Evolutionary conservation across 2,797 vertebrate genomes (phyloP).

Genomic region (Loriculus beryllinus): DNA sequence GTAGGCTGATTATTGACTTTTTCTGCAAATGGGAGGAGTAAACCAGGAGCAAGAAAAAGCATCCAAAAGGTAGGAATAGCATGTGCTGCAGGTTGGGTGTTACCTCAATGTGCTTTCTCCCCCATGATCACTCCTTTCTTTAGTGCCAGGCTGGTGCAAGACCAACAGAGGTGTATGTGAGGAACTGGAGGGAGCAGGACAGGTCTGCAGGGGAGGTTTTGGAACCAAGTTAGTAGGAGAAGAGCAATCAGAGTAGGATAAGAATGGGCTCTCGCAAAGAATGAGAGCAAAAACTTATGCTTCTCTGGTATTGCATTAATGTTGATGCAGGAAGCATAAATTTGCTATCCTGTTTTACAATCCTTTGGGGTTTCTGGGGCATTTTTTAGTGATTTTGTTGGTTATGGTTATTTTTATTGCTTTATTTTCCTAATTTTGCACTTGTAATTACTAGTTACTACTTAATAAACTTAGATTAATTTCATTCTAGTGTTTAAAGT

Average conservation of each 20-base stretch:
- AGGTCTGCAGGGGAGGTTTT: background rate
- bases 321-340: background rate
- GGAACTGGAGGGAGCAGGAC: background rate
- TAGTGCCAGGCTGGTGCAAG: background rate
- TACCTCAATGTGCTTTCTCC: background rate
- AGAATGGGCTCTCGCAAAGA: background rate
- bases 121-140: background rate
- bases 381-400: background rate
- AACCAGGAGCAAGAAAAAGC: background rate
- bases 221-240: background rate
- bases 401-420: no score
- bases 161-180: background rate
- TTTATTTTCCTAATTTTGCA: background rate
- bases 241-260: background rate
- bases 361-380: background rate
- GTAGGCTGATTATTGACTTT: background rate
- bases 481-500: background rate
- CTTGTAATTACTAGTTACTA: background rate
- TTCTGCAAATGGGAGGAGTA: background rate
- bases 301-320: background rate
- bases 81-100: background rate
- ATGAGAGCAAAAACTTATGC: background rate
- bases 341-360: background rate
- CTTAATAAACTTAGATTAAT: background rate
- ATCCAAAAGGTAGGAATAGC: background rate